phyloP scores from a whole-genome alignment of 2,888 invertebrate genomes.

The Sepioteuthis lessoniana region DNA sequence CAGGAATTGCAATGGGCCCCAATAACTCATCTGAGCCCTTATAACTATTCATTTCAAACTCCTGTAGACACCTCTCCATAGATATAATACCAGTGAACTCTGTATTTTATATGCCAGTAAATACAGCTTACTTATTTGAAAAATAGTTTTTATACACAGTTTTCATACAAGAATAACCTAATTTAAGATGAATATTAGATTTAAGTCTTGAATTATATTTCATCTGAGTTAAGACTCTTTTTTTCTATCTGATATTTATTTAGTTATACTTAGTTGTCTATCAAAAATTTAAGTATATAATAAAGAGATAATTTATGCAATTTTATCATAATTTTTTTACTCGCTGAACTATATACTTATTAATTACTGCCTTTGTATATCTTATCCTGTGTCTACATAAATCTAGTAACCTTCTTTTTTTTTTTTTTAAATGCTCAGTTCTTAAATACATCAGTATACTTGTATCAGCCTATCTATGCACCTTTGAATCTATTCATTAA shows the following conservation, averaged over 20 bases:
- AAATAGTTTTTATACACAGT: neutral
- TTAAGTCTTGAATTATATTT: neutral
- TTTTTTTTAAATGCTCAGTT: neutral
- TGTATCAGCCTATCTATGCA: slow-evolving; percentile 3
- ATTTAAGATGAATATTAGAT: neutral
- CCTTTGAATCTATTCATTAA: neutral
- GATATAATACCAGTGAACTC: no score
- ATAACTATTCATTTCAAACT: no score
- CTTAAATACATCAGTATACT: neutral
- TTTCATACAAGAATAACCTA: neutral
- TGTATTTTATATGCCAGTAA: no score
- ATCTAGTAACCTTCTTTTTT: neutral
- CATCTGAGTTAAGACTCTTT: neutral
- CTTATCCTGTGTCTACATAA: neutral
- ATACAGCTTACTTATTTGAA: neutral
- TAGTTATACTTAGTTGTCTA: neutral
- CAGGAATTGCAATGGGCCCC: no score
- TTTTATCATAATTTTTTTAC: no score
- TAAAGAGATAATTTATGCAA: no score
- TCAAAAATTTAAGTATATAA: no score
- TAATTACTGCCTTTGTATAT: neutral
- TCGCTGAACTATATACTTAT: no score
- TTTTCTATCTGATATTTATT: neutral
- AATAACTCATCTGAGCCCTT: no score
- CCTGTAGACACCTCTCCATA: no score